Evolutionary conservation across 2,888 invertebrate genomes (phyloP).

Genomic region (Drosophila pseudotalamancana): DNA sequence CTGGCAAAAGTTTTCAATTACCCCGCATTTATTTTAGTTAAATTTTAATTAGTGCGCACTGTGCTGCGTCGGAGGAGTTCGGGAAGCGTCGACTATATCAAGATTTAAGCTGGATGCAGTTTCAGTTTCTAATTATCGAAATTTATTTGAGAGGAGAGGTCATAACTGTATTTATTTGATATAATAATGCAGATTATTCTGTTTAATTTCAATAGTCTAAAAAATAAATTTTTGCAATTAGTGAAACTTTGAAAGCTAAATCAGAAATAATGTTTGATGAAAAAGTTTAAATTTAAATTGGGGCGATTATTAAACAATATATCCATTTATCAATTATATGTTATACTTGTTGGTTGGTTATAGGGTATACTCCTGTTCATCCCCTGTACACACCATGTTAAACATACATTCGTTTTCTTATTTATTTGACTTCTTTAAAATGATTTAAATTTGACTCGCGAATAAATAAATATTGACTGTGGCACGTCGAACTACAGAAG

Average conservation of each 20-base stretch:
- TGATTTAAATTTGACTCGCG: constrained; percentile 67
- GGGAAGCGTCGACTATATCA: constrained; percentile 9
- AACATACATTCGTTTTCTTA: neutral
- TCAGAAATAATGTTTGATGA: too few species aligned
- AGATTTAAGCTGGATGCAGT: constrained; percentile 12
- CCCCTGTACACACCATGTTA: fast-evolving
- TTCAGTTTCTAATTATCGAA: constrained; percentile 16
- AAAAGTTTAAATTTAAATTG: too few species aligned
- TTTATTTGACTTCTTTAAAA: constrained; percentile 39
- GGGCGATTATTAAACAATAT: too few species aligned
- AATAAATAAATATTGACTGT: constrained; percentile 75
- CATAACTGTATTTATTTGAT: neutral
- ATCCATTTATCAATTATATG: neutral
- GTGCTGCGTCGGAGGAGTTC: neutral
- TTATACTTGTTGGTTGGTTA: neutral
- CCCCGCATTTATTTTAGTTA: constrained; percentile 74
- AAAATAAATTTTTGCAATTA: neutral
- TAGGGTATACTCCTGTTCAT: neutral
- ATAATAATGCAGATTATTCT: constrained; percentile 1
- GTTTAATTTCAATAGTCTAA: neutral
- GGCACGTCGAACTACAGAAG: constrained; percentile 48
- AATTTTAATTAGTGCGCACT: constrained; percentile 71
- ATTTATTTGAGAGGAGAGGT: neutral
- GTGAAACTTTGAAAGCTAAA: neutral
- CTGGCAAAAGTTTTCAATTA: constrained; percentile 74